Evolutionary conservation across 2,113 vertebrate species (phyloP).

Genomic region (Saiga tatarica): DNA sequence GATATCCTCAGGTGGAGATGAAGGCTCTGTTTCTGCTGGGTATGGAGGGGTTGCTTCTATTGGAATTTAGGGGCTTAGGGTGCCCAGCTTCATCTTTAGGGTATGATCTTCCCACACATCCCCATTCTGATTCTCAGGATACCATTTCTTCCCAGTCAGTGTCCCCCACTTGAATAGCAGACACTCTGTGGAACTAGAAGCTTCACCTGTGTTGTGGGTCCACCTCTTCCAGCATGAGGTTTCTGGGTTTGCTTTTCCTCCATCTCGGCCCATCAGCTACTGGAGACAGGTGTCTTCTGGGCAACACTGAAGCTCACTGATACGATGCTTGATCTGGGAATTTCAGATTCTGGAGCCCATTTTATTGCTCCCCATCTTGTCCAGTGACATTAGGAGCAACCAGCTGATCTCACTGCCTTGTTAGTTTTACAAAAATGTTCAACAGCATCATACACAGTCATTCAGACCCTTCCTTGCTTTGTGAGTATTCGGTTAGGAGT

Average conservation of each 20-base stretch:
- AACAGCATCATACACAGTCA: background rate
- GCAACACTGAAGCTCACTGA: background rate
- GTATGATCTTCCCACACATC: background rate
- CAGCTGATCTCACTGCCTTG: background rate
- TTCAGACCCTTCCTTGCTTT: background rate
- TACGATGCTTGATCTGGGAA: background rate
- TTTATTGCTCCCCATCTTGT: background rate
- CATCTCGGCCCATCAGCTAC: background rate
- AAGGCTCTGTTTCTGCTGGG: background rate
- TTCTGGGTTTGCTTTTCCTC: background rate
- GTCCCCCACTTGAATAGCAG: background rate
- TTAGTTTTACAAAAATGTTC: background rate
- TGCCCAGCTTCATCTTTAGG: background rate
- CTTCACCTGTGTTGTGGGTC: background rate
- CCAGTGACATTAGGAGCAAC: background rate
- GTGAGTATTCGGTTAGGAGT: background rate
- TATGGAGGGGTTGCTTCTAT: background rate
- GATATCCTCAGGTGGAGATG: background rate
- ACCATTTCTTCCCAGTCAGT: background rate
- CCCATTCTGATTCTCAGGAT: background rate
- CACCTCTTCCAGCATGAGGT: background rate
- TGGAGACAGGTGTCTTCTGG: background rate
- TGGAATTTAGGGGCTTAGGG: background rate
- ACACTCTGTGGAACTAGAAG: background rate
- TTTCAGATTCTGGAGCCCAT: background rate